phyloP scores from a whole-genome alignment of 1,140 invertebrate genomes.

The Caenorhabditis tropicalis region DNA sequence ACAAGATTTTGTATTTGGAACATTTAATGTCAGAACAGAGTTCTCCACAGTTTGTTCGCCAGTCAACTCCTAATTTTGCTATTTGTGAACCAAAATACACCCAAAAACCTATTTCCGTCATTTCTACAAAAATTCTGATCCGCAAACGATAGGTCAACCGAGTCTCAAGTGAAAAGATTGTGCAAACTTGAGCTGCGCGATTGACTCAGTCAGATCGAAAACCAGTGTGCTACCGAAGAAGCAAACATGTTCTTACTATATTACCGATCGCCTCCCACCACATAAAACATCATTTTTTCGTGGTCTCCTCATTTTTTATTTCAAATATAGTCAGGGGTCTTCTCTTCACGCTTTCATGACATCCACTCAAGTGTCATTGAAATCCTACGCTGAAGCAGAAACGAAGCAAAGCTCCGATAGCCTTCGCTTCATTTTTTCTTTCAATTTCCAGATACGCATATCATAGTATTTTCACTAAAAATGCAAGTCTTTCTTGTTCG shows the following conservation, averaged over 20 bases:
- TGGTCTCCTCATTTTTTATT: not conserved
- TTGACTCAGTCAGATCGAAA: not conserved
- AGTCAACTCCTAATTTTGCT: no score
- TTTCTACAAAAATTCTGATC: not conserved
- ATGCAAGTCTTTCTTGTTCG: no score
- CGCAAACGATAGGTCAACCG: slow-evolving; percentile 2
- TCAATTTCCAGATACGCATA: slow-evolving; percentile 3
- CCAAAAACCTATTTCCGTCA: not conserved
- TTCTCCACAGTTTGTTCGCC: no score
- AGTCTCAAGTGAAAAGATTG: slow-evolving; percentile 17
- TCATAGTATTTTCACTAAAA: slow-evolving; percentile 4
- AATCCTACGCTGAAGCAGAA: slow-evolving; percentile 27
- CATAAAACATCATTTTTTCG: not conserved
- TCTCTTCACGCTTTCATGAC: slow-evolving; percentile 28
- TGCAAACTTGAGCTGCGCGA: not conserved
- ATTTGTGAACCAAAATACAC: not conserved
- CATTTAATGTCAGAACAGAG: no score
- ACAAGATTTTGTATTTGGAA: no score
- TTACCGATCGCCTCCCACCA: not conserved
- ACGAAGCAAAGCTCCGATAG: slow-evolving; percentile 8
- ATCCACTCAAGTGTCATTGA: slow-evolving; percentile 42
- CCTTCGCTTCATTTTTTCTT: not conserved
- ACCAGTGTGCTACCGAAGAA: not conserved
- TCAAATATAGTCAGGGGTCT: slow-evolving; percentile 22
- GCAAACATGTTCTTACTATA: not conserved